Evolutionary conservation across 2,888 invertebrate species (phyloP).

Genomic region (Diaperis boleti): DNA sequence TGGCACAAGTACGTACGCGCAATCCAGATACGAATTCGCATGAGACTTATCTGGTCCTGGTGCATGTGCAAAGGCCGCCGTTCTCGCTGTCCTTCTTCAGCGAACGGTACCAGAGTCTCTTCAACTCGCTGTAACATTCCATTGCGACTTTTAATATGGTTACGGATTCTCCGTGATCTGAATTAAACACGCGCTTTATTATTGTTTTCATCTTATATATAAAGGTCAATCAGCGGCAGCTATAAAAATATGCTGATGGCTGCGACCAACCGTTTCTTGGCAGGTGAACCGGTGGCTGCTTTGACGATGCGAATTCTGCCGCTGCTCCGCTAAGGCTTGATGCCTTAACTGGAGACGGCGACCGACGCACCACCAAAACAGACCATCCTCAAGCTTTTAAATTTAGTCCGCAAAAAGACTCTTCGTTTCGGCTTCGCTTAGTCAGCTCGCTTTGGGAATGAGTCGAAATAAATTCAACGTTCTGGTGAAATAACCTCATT

Average conservation of each 20-base stretch:
- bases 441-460: slow-evolving; percentile 33
- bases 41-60: slow-evolving; percentile 55
- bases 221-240: slow-evolving; percentile 47
- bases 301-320: slow-evolving; percentile 10
- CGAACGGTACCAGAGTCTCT: slow-evolving; percentile 53
- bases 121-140: slow-evolving; percentile 57
- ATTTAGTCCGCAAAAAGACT: slow-evolving; percentile 19
- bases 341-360: neutral
- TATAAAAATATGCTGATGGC: slow-evolving; percentile 47
- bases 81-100: slow-evolving; percentile 44
- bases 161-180: slow-evolving; percentile 48
- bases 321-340: neutral
- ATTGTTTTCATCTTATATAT: slow-evolving; percentile 41
- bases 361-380: slow-evolving; percentile 1
- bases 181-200: slow-evolving; percentile 42
- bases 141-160: slow-evolving; percentile 58
- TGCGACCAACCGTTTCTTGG: slow-evolving; percentile 54
- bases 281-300: slow-evolving; percentile 45
- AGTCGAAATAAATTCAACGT: slow-evolving; percentile 54
- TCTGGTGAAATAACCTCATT: slow-evolving; percentile 60
- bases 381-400: slow-evolving; percentile 4
- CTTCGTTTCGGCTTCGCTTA: slow-evolving; percentile 13
- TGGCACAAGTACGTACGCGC: slow-evolving; percentile 57
- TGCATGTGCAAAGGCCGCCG: slow-evolving; percentile 25
- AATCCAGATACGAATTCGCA: slow-evolving; percentile 55